phyloP scores from a whole-genome alignment of 2,797 vertebrate genomes.

The Podarcis lilfordi region DNA sequence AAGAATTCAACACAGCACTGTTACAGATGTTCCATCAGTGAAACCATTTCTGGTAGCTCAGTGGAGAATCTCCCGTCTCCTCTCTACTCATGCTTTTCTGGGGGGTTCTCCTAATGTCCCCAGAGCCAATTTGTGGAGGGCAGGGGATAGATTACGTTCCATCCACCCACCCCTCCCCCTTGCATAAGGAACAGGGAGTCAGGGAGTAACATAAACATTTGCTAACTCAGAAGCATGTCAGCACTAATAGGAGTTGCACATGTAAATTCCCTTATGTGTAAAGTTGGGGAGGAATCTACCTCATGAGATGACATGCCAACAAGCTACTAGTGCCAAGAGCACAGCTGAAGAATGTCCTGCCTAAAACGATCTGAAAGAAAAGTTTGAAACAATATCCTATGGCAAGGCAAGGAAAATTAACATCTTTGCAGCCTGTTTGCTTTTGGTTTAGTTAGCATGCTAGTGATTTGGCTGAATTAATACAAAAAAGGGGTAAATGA shows the following conservation, averaged over 20 bases:
- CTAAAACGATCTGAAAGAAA: constrained; percentile 37
- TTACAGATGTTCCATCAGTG: too few relatives aligned
- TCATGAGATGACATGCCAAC: constrained; percentile 24
- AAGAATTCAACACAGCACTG: too few relatives aligned
- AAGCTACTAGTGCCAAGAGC: constrained; percentile 41
- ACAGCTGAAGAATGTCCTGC: constrained; percentile 39
- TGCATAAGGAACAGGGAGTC: constrained; percentile 9
- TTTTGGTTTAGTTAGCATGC: constrained; percentile 3
- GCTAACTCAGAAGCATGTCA: constrained; percentile 44
- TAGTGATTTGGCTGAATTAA: constrained; percentile 18
- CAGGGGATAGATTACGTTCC: constrained; percentile 55
- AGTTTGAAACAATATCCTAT: constrained; percentile 14
- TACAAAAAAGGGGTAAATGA: constrained; percentile 3
- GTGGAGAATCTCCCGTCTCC: too few relatives aligned
- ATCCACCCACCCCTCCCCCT: constrained; percentile 35
- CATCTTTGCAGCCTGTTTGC: rapidly evolving
- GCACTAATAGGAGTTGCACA: constrained; percentile 49
- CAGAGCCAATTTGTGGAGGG: too few relatives aligned
- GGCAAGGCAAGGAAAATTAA: constrained; percentile 14
- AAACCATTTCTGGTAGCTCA: too few relatives aligned
- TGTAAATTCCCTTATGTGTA: constrained; percentile 32
- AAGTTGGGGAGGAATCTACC: constrained; percentile 32
- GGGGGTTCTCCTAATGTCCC: too few relatives aligned
- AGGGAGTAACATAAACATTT: constrained; percentile 59
- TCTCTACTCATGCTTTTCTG: too few relatives aligned